Base-by-base conservation (phyloP, 2,888 invertebrate genomes). In the Euclidia mi region DNA sequence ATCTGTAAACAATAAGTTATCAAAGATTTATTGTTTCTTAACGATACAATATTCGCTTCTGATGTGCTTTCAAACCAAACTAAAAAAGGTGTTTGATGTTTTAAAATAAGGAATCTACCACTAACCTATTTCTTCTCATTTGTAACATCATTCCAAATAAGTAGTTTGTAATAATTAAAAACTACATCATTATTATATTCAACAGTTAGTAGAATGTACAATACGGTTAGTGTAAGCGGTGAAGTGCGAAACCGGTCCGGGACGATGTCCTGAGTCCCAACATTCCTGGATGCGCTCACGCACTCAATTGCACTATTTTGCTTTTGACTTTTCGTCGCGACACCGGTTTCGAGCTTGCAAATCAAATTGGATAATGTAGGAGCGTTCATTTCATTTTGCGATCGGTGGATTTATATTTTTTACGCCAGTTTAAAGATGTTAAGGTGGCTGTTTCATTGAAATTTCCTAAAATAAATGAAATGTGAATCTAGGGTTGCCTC, bases 181-280 rank as follows among this genome's bases (percentile, higher is more conserved):
- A 65, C 40, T 14, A 32, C 38, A 65, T 61, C 52, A 71, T 68
- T 68, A 69, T 62, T 57, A 62, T 65, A 74, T 69, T 66, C 56
- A 65, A 62, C 55, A 68, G 64, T 70, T 71, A 72, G 65, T 61
- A 63, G 55, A 66, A 62, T 74, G 62, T 66, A 70, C 69, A 75
- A 71, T 77, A 74, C 71, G 59, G 77, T 66, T 79, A 79, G 75
- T 62, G 58, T 47, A 76, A 76, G 79, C 78, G 72, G 68, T 74
- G 72, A 74, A 75, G 70, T 70, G 67, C 70, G 75, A 81, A 90
- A 92, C 92, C 92, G 91, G 92, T 91, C 85, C 71, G 65, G 82
- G 87, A 81, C 90, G 89, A 88, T 83, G 91, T 89, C 89, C 89
- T 83, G 81, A 79, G 90, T 89, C 89, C 89, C 84, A 80, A 78